Conservation (phyloP, 2,888 invertebrate genomes). For the Dione juno region DNA sequence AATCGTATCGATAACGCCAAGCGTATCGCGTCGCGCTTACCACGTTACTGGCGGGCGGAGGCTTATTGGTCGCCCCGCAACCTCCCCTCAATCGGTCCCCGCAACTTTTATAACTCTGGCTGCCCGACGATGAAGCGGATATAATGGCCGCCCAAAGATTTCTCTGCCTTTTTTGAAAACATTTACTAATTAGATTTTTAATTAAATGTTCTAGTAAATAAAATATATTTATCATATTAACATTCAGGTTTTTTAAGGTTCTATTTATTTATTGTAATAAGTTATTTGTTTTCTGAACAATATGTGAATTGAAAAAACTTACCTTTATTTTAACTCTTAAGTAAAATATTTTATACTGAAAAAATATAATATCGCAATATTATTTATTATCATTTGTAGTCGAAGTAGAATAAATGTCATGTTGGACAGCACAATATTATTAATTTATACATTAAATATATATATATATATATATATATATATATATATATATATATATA, state of each 20-base stretch:
- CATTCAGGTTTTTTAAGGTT: neutral
- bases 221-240: conserved; percentile 1
- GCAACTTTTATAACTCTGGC: conserved; percentile 77
- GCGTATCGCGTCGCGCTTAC: conserved; percentile 70
- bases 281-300: neutral
- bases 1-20: conserved; percentile 60
- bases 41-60: conserved; percentile 79
- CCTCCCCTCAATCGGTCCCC: conserved; percentile 68
- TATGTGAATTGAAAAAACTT: no score
- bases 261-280: no score
- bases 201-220: neutral
- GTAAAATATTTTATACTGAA: no score
- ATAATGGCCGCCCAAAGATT: conserved; percentile 80
- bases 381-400: no score
- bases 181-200: neutral
- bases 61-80: conserved; percentile 70
- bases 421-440: no score
- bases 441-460: no score
- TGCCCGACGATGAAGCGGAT: conserved; percentile 79
- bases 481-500: no score
- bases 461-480: no score
- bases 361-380: no score
- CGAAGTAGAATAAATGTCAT: no score
- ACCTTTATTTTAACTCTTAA: no score
- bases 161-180: conserved; percentile 64